Evolutionary conservation across 2,113 vertebrate genomes (phyloP), one percentile per base, ranked within the genome.

Genomic region (Callopanchax toddi): DNA sequence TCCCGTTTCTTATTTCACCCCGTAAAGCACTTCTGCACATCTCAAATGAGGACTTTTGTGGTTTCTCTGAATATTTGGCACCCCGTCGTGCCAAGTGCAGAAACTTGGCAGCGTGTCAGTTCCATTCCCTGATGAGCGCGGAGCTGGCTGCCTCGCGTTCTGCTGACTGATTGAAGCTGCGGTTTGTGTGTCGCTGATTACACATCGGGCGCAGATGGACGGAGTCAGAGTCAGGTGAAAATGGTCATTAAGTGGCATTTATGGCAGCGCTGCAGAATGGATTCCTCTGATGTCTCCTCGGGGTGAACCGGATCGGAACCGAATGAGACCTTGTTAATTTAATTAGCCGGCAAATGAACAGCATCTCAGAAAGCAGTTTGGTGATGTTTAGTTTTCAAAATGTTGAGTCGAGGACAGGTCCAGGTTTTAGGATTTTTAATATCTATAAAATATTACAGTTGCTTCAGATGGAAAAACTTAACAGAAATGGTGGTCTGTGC

Each of bases 131-230:
- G 76, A 60, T 76, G 72, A 78, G 74, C 61, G 21, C 54, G 67
- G 63, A 66, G 45, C 48, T 74, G 63, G 44, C 56, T 3, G 49
- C 26, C 21, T 44, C 58, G 49, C 20, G 21, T 66, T 75, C 71
- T 60, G 79, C 72, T 76, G 74, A 72, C 66, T 78, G 85, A 82
- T 73, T 73, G 78, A 81, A 79, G 78, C 73, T 72, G 62, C 76
- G 21, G 69, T 63, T 60, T 65, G 53, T 71, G 60, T 74, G 43
- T 71, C 71, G 25, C 68, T 65, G 71, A 78, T 75, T 65, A 65
- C 48, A 60, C 36, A 52, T 17, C 45, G 58, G 39, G 50, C 21
- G 51, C 75, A 65, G 67, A 79, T 60, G 63, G 71, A 67, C 29
- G 40, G 18, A 57, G 74, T 53, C 56, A 6, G 6, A 60, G 71